Evolutionary conservation across 2,888 invertebrate species (phyloP).

Genomic region (Plutella xylostella): DNA sequence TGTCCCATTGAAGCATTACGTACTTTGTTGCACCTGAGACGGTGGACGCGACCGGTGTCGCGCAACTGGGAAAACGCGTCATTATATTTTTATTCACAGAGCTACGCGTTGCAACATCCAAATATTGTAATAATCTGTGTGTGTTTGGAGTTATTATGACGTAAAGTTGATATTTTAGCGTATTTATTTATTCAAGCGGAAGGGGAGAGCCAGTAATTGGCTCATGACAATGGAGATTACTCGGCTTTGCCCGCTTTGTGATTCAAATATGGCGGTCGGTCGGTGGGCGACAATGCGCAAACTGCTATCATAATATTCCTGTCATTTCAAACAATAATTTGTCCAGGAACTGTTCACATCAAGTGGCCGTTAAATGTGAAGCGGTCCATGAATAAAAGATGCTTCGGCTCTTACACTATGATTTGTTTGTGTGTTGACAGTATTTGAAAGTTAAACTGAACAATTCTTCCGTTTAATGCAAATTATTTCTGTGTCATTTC

Average conservation of each 20-base stretch:
- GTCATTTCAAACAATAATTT: slow-evolving; percentile 49
- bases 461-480: no score
- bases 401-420: no score
- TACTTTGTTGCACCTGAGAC: background rate
- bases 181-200: slow-evolving; percentile 56
- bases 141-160: background rate
- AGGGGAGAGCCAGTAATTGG: slow-evolving; percentile 66
- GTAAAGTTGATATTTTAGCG: slow-evolving; percentile 26
- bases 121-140: no score
- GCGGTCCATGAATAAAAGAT: no score
- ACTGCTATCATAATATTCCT: slow-evolving; percentile 65
- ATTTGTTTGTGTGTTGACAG: no score
- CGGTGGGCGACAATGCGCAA: slow-evolving; percentile 51
- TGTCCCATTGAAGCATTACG: background rate
- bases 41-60: no score
- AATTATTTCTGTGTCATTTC: no score
- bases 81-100: no score
- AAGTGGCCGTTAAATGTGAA: slow-evolving; percentile 24
- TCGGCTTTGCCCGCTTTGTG: slow-evolving; percentile 61
- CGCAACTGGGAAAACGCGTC: no score
- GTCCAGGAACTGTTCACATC: slow-evolving; percentile 33
- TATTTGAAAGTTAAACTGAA: no score
- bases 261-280: slow-evolving; percentile 54
- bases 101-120: no score
- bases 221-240: slow-evolving; percentile 63